Evolutionary conservation across 2,113 vertebrate species (phyloP).

Genomic region (Zeus faber): DNA sequence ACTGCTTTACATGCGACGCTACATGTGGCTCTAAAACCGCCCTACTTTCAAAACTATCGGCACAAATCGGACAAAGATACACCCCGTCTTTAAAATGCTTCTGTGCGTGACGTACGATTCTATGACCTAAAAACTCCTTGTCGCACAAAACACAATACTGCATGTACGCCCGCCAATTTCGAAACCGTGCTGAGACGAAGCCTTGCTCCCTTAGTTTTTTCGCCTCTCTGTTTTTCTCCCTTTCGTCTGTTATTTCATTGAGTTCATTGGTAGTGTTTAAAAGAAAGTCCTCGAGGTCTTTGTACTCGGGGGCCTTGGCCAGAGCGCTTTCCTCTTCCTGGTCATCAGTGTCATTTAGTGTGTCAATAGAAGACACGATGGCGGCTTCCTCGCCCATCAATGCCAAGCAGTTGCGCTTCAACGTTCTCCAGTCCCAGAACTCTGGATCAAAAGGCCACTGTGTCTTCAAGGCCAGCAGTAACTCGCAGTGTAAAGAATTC

Average conservation of each 20-base stretch:
- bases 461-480: conserved; percentile 97
- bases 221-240: conserved; percentile 91
- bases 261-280: conserved; percentile 84
- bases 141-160: conserved; percentile 98
- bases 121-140: conserved; percentile 96
- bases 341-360: conserved; percentile 91
- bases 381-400: conserved; percentile 98
- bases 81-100: conserved; percentile 96
- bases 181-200: conserved; percentile 94
- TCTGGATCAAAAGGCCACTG: conserved; percentile 99
- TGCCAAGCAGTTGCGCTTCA: conserved; percentile 94
- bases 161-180: conserved; percentile 99
- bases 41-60: conserved; percentile 91
- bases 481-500: conserved; percentile 96
- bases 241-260: conserved; percentile 83
- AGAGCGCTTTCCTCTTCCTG: conserved; percentile 77
- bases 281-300: conserved; percentile 82
- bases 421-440: conserved; percentile 99
- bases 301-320: conserved; percentile 79
- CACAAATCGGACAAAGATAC: conserved; percentile 97
- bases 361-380: conserved; percentile 95
- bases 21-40: conserved; percentile 96
- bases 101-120: conserved; percentile 96
- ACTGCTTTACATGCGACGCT: conserved; percentile 95
- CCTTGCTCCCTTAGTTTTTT: conserved; percentile 93